Conservation (phyloP, 2,797 vertebrate genomes). For the Tauraco hartlaubi region DNA sequence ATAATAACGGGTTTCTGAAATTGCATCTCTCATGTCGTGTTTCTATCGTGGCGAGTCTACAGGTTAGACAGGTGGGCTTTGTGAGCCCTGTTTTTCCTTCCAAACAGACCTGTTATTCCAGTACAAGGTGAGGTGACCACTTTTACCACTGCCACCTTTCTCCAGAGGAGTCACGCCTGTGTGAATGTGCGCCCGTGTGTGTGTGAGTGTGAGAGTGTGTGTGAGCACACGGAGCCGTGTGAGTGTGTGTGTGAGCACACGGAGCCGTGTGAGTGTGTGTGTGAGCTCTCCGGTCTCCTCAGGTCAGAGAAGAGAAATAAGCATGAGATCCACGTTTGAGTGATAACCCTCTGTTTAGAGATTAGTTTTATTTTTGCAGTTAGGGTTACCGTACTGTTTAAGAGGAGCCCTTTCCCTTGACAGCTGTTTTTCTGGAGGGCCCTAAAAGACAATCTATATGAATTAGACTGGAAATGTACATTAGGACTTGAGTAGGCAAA, state of each 20-base stretch:
- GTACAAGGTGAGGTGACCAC: background rate
- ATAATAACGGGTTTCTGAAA: background rate
- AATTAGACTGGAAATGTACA: conserved; percentile 27
- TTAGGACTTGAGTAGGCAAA: conserved; percentile 22
- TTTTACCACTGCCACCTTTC: background rate
- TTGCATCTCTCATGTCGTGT: background rate
- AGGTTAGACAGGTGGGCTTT: background rate
- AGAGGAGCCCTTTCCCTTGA: background rate
- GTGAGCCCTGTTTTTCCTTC: background rate
- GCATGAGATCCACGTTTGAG: rapidly evolving
- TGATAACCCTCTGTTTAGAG: background rate
- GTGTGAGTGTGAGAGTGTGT: too few species aligned
- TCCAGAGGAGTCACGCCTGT: rapidly evolving
- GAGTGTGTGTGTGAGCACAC: background rate
- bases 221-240: too few species aligned
- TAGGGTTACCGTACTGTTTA: background rate
- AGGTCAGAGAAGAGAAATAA: background rate
- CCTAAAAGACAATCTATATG: conserved; percentile 11
- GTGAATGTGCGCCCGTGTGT: rapidly evolving
- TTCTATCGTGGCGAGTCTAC: background rate
- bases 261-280: too few species aligned
- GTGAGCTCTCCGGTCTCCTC: background rate
- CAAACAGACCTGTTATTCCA: background rate
- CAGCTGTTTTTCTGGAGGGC: background rate
- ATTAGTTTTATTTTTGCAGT: background rate